Evolutionary conservation across 2,113 vertebrate genomes (phyloP).

Genomic region (Regulus satrapa): DNA sequence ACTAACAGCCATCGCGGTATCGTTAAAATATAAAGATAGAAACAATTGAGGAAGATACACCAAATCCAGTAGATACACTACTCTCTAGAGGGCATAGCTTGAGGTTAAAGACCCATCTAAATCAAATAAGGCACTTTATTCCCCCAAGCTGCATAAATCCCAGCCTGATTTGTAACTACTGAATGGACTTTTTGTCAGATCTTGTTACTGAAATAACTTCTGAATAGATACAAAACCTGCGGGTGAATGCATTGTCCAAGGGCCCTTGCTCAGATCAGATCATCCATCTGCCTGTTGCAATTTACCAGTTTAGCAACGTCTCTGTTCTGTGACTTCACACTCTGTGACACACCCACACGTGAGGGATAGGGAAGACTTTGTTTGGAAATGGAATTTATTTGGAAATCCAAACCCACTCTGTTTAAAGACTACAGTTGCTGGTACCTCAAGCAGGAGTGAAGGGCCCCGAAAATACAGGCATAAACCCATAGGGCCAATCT

Average conservation of each 20-base stretch:
- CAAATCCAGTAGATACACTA: neutral
- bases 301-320: neutral
- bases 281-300: neutral
- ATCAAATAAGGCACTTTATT: conserved; percentile 37
- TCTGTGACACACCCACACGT: fast-evolving
- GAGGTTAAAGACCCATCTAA: conserved; percentile 37
- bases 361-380: neutral
- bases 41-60: neutral
- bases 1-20: neutral
- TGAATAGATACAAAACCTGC: neutral
- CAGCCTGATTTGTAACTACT: conserved; percentile 10
- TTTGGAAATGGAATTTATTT: neutral
- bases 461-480: neutral
- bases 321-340: neutral
- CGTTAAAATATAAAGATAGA: conserved; percentile 36
- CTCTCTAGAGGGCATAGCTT: neutral
- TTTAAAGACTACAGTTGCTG: neutral
- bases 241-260: neutral
- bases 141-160: conserved; percentile 17
- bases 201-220: conserved; percentile 37
- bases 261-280: neutral
- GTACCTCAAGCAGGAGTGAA: neutral
- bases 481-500: neutral
- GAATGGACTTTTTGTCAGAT: conserved; percentile 39
- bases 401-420: neutral